Evolutionary conservation across 2,888 invertebrate genomes (phyloP), one percentile per base, ranked within the genome.

Genomic region (Temnothorax unifasciatus): DNA sequence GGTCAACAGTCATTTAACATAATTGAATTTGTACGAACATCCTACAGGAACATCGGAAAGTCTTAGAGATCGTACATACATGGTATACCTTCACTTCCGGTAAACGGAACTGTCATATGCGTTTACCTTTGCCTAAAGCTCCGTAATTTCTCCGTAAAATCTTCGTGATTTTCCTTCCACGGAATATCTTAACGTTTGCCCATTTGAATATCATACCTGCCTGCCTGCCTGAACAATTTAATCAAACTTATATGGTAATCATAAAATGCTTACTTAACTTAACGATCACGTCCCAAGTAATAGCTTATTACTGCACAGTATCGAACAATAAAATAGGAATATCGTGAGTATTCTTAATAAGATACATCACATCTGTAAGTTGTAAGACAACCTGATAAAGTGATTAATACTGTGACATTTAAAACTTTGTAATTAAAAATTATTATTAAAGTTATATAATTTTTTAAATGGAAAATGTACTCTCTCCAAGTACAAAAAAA

Each of bases 71-170:
- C 29, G 18, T 29, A 57, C 18, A 13, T 61, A 41, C n/a, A 1
- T 57, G 25, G 13, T 18, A 59, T 18, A 59, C 74, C 25, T 83
- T 89, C 71, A 85, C 63, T 89, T 89, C 86, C 86, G 84, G 69
- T 54, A 73, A 84, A 47, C 18, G 57, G 13, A 44, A 73, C 54
- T 41, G 25, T 25, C 34, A 50, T 57, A 47, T 38, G 61, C 63
- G 68, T 82, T 88, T 69, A 66, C 64, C 76, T 82, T 86, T 64
- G 68, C 50, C 44, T 38, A 52, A 44, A 15, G 15, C n/a, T 68
- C 15, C 18, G 18, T 50, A 50, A 15, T 50, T 50, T 50, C 44
- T 44, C 13, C 50, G 50, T 50, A 50, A 44, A 44, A 76, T 11
- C 13, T 38, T 4, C 4, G 8, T 50, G 38, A 76, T 66, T 66